Evolutionary conservation across 2,113 vertebrate genomes (phyloP).

Genomic region (Ibidorhyncha struthersii): DNA sequence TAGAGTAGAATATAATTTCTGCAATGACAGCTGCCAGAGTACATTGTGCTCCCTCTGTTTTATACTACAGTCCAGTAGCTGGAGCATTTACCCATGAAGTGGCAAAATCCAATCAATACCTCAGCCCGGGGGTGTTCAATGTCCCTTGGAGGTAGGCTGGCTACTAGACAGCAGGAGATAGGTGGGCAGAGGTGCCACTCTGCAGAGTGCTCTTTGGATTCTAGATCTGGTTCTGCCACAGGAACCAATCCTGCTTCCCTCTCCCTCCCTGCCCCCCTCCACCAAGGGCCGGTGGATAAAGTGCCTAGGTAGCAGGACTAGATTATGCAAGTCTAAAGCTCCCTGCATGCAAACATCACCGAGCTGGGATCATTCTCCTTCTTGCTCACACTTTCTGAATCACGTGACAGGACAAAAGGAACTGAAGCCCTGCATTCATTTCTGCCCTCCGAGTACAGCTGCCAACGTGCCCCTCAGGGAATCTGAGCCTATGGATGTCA

Average conservation of each 20-base stretch:
- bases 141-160: not conserved
- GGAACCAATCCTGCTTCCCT: not conserved
- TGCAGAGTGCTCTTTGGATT: not conserved
- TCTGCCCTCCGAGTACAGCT: not conserved
- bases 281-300: too few relatives aligned
- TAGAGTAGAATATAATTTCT: not conserved
- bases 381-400: not conserved
- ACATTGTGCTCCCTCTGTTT: not conserved
- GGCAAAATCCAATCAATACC: not conserved
- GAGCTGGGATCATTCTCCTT: not conserved
- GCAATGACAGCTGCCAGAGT: not conserved
- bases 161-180: not conserved
- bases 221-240: not conserved
- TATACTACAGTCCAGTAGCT: not conserved
- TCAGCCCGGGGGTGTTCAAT: accelerated
- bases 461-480: not conserved
- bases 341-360: not conserved
- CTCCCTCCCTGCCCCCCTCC: too few relatives aligned
- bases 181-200: not conserved
- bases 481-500: not conserved
- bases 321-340: too few relatives aligned
- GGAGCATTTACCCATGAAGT: not conserved
- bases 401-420: not conserved
- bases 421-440: not conserved
- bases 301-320: too few relatives aligned